phyloP scores from a whole-genome alignment of 2,888 invertebrate species.

The Epistrophe eligans region DNA sequence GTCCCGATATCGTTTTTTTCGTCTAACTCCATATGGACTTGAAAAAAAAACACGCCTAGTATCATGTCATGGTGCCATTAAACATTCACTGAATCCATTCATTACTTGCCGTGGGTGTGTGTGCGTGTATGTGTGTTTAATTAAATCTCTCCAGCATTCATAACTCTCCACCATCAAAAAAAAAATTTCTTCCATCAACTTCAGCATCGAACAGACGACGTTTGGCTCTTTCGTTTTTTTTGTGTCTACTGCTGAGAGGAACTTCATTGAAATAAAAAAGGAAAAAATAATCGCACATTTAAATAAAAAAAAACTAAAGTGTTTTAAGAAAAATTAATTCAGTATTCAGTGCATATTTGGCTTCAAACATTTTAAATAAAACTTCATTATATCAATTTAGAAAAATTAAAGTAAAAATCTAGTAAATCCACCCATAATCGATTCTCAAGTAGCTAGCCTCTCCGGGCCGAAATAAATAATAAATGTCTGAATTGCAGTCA shows the following conservation, averaged over 20 bases:
- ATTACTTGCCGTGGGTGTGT: no score
- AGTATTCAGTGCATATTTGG: constrained; percentile 42
- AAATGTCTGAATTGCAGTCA: constrained; percentile 97
- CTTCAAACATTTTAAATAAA: constrained; percentile 21
- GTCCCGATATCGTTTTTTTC: no score
- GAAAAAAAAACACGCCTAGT: no score
- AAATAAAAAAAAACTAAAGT: constrained; percentile 35
- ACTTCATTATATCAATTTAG: neutral
- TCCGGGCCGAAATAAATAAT: constrained; percentile 77
- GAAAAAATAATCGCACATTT: constrained; percentile 16
- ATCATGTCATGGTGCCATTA: no score
- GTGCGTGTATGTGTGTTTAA: neutral
- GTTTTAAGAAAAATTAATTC: constrained; percentile 37
- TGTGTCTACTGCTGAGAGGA: constrained; percentile 69
- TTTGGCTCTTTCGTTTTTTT: constrained; percentile 68
- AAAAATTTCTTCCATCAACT: constrained; percentile 57
- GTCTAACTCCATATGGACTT: no score
- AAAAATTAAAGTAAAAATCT: constrained; percentile 29
- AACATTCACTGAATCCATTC: no score
- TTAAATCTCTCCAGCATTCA: constrained; percentile 50
- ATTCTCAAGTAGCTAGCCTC: constrained; percentile 59
- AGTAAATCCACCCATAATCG: constrained; percentile 68
- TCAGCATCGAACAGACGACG: constrained; percentile 63
- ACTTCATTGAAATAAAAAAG: constrained; percentile 58
- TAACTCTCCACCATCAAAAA: constrained; percentile 47